These are phyloP conservation scores for Riparia riparia DNA, from an alignment of 2,113 vertebrate species.

Conservation along the genomic window DNA sequence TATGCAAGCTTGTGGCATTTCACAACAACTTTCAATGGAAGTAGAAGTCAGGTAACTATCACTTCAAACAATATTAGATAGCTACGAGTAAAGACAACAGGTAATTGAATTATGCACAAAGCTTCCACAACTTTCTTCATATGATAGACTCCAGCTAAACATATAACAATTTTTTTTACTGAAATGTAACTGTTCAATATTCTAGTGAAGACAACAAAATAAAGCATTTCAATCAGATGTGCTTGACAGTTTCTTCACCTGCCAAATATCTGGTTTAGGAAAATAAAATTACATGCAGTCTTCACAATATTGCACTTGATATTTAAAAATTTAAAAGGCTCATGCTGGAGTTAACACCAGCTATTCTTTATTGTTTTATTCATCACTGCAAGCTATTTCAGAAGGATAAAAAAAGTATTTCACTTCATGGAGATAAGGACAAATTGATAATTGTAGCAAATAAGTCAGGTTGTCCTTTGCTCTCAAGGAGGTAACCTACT, in stretches of 20 bases:
- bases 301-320: constrained; percentile 16
- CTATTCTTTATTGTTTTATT: constrained; percentile 45
- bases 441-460: constrained; percentile 69
- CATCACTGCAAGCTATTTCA: constrained; percentile 49
- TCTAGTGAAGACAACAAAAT: constrained; percentile 23
- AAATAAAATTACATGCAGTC: neutral
- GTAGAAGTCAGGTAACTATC: neutral
- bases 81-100: neutral
- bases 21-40: neutral
- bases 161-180: neutral
- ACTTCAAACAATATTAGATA: neutral
- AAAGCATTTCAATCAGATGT: neutral
- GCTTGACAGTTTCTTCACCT: constrained; percentile 1
- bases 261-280: constrained; percentile 19
- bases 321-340: constrained; percentile 55
- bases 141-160: neutral
- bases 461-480: constrained; percentile 72
- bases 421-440: constrained; percentile 56
- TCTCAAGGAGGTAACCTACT: constrained; percentile 73
- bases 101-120: neutral
- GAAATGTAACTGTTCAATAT: constrained; percentile 19
- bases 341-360: constrained; percentile 21
- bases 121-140: neutral
- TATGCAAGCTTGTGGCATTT: neutral
- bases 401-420: constrained; percentile 63